These are phyloP conservation scores for Desoria tigrina DNA, from an alignment of 2,888 invertebrate genomes.

Conservation along the genomic window DNA sequence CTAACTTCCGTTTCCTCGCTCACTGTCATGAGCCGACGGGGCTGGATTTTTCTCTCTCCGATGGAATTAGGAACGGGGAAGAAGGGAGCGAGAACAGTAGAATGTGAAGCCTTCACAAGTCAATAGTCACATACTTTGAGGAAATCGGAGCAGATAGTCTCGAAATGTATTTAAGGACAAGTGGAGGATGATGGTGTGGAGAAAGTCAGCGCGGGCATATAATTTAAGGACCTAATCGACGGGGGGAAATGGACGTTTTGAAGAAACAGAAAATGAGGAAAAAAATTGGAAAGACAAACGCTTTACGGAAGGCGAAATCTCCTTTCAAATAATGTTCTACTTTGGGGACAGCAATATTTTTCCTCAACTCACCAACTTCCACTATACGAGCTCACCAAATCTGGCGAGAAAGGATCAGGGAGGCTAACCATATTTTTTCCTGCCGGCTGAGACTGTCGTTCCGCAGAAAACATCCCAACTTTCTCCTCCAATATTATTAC, in stretches of 20 bases:
- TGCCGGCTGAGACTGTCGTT: not conserved
- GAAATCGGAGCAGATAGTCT: too few relatives aligned
- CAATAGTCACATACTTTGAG: too few relatives aligned
- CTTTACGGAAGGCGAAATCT: not conserved
- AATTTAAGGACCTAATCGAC: not conserved
- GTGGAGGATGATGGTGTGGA: too few relatives aligned
- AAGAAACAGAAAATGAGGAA: constrained; percentile 1
- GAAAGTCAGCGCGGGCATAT: too few relatives aligned
- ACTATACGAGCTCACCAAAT: not conserved
- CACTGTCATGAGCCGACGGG: too few relatives aligned
- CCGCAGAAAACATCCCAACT: not conserved
- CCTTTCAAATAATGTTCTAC: not conserved
- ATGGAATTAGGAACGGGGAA: too few relatives aligned
- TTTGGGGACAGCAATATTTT: not conserved
- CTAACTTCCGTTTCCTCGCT: too few relatives aligned
- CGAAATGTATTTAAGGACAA: too few relatives aligned
- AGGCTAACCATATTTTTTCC: constrained; percentile 11
- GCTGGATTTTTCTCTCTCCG: too few relatives aligned
- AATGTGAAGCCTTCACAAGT: too few relatives aligned
- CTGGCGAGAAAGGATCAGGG: constrained; percentile 10
- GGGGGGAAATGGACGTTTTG: constrained; percentile 4
- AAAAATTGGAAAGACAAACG: not conserved
- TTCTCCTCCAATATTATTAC: not conserved
- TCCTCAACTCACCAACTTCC: not conserved
- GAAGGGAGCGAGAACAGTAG: too few relatives aligned